Evolutionary conservation across 2,797 vertebrate species (phyloP).

Genomic region (Cynopterus sphinx): DNA sequence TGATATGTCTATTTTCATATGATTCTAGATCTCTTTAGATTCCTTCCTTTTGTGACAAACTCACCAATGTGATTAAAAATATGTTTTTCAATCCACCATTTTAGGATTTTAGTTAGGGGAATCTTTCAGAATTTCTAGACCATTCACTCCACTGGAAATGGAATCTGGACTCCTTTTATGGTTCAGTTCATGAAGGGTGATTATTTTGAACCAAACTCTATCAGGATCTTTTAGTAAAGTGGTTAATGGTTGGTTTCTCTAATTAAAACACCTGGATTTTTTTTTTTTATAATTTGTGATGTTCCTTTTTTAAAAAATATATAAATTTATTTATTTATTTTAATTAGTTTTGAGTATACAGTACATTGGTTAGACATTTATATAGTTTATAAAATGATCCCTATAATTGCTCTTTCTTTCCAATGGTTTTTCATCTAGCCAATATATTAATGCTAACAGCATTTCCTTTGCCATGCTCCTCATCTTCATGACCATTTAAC

Average conservation of each 20-base stretch:
- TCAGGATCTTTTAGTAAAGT: background rate
- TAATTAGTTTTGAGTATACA: too few relatives aligned
- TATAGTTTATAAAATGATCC: too few relatives aligned
- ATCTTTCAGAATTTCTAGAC: background rate
- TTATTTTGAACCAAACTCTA: background rate
- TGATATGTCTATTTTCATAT: background rate
- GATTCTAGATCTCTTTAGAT: background rate
- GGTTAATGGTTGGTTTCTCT: background rate
- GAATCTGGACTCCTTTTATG: background rate
- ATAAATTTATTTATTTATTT: too few relatives aligned
- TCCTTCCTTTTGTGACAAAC: background rate
- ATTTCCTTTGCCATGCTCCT: too few relatives aligned
- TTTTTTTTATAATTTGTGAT: too few relatives aligned
- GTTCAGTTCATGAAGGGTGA: background rate
- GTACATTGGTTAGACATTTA: too few relatives aligned
- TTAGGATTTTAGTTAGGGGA: background rate
- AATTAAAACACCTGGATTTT: background rate
- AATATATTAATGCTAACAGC: too few relatives aligned
- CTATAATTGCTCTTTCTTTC: too few relatives aligned
- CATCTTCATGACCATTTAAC: too few relatives aligned
- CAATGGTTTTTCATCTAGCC: too few relatives aligned
- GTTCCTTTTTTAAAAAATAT: too few relatives aligned
- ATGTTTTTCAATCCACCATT: background rate
- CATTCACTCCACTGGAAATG: background rate
- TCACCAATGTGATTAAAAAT: background rate